A percentile compares a stretch with the other conserved stretches of the same genome.
phyloP scores from a whole-genome alignment of 92 coral and sea anemone species.

The Epizoanthus fatuus region DNA sequence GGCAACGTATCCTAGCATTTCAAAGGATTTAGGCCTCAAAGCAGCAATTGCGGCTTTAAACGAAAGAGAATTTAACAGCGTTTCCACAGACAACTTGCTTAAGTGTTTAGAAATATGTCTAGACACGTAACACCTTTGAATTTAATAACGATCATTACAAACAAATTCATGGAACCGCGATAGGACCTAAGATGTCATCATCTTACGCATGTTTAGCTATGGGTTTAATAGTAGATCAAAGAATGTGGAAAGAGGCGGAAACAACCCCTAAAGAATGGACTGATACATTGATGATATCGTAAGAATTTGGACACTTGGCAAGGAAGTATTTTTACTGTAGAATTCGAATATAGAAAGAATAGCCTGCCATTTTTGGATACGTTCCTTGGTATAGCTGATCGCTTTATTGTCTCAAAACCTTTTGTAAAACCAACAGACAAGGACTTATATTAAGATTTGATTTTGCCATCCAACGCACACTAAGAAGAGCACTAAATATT shows the following conservation, averaged over 20 bases:
- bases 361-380: not conserved
- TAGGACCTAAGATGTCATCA: too few species aligned
- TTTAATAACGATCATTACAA: constrained; percentile 6
- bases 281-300: not conserved
- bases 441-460: not conserved
- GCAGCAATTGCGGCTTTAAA: not conserved
- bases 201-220: too few species aligned
- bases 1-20: constrained; percentile 8
- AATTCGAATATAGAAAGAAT: not conserved
- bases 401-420: not conserved
- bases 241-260: not conserved
- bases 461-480: not conserved
- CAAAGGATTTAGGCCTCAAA: not conserved
- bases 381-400: not conserved
- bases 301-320: not conserved
- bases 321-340: not conserved
- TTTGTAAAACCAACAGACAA: constrained; percentile 1
- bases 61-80: not conserved
- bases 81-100: not conserved
- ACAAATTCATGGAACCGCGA: not conserved
- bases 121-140: not conserved
- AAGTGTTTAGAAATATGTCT: constrained; percentile 8
- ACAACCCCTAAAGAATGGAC: not conserved
- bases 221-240: not conserved
- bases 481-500: not conserved